Base-by-base conservation (phyloP, 2,113 vertebrate genomes). In the Pangasianodon gigas region DNA sequence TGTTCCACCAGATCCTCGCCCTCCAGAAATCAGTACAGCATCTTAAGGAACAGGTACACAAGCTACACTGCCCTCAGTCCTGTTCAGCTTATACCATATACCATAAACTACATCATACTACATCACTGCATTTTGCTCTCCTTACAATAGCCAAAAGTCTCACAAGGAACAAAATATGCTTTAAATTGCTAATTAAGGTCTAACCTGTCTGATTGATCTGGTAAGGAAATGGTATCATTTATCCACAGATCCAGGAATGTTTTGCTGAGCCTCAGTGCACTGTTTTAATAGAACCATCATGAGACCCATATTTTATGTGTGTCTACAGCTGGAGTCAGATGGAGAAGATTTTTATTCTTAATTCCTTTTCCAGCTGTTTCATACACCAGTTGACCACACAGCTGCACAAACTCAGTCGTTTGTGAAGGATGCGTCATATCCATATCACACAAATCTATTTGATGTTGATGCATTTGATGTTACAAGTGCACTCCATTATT, bases 1-100 rank as follows among this genome's bases (percentile, higher is more conserved):
- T 99, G 86, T 99, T 99, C 94, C 98, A 97, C 92, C 98, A 99
- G 93, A 99, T 99, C 93, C 95, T 99, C 91, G 97, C 93, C 87
- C 94, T 99, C 87, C 98, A 99, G 95, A 97, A 96, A 93, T 98
- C 98, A 0, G 95, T 98, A 87, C 98, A 99, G 88, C 97, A 98
- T 52, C 93, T 98, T 89, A 97, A 96, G 95, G 98, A 99, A 81
- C 97, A 98, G 97, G 98, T 99, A 95, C 54, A 93, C 1, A 13
- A 75, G 26, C 56, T 52, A 44, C 71, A 41, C 1, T 60, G 14
- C 21, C 21, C 52, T 51, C 51, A 84, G 13, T 37, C 21, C 13
- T 74, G 54, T 29, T 71, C 41, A 26, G 26, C 9, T 51, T 10
- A n/a, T 37, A 32, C 11, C 4, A 71, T 37, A 37, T 37, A 37